phyloP scores from a whole-genome alignment of 2,888 invertebrate species.

The Peribatodes rhomboidaria region DNA sequence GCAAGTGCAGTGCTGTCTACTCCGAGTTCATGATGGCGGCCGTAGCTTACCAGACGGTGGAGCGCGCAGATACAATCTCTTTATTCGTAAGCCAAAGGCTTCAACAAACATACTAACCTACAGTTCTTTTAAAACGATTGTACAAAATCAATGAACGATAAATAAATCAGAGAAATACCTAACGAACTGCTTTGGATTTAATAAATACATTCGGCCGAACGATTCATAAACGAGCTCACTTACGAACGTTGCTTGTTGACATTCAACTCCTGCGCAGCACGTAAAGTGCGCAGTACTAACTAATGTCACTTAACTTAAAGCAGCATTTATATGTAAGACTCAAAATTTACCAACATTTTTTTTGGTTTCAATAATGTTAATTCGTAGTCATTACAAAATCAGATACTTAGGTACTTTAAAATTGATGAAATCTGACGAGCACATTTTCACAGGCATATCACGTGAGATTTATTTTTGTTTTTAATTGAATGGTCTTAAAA shows the following conservation, averaged over 20 bases:
- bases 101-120: not conserved
- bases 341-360: too few relatives aligned
- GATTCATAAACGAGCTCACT: not conserved
- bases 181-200: not conserved
- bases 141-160: not conserved
- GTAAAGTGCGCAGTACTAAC: too few relatives aligned
- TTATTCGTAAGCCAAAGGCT: constrained; percentile 23
- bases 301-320: too few relatives aligned
- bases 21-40: too few relatives aligned
- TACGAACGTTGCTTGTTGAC: too few relatives aligned
- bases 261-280: too few relatives aligned
- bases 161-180: not conserved
- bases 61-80: constrained; percentile 32
- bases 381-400: too few relatives aligned
- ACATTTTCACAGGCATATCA: not conserved
- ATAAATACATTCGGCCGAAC: not conserved
- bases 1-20: too few relatives aligned
- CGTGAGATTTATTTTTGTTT: not conserved
- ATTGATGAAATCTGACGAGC: not conserved
- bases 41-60: constrained; percentile 8
- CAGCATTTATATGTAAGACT: too few relatives aligned
- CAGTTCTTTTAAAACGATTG: not conserved
- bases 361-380: too few relatives aligned
- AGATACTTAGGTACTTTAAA: not conserved
- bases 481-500: not conserved